phyloP scores from a whole-genome alignment of 2,888 invertebrate species.

The Erpobdella octoculata region DNA sequence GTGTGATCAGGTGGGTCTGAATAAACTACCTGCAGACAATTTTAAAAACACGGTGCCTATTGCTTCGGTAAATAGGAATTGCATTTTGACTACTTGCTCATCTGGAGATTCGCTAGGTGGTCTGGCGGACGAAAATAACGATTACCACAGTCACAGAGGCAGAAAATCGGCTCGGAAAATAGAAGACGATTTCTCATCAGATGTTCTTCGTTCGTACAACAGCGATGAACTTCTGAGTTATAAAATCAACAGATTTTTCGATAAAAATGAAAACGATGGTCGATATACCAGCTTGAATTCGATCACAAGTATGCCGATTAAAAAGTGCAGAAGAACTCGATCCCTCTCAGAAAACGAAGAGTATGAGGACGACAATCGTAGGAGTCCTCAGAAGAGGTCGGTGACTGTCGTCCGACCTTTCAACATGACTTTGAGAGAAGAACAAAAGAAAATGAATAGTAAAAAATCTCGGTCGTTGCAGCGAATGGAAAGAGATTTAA shows the following conservation, averaged over 20 bases:
- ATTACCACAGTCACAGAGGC: background rate
- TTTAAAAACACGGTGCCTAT: too few relatives aligned
- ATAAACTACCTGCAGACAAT: background rate
- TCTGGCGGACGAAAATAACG: background rate
- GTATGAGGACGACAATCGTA: background rate
- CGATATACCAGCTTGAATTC: background rate
- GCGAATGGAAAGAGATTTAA: background rate
- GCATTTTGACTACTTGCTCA: too few relatives aligned
- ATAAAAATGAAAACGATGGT: background rate
- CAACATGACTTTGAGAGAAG: slow-evolving; percentile 19
- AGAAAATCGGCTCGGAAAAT: too few relatives aligned
- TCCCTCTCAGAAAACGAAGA: background rate
- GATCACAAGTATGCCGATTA: too few relatives aligned
- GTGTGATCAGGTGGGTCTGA: background rate
- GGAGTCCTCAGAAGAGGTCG: background rate
- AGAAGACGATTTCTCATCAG: background rate
- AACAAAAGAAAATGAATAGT: slow-evolving; percentile 5
- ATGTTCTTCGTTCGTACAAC: background rate
- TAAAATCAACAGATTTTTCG: slow-evolving; percentile 8
- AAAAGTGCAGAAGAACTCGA: background rate
- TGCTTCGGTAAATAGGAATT: too few relatives aligned
- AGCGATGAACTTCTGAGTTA: slow-evolving; percentile 11
- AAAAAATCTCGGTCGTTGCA: background rate
- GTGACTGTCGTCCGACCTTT: slow-evolving; percentile 10
- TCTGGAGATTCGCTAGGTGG: too few relatives aligned